Evolutionary conservation across 2,797 vertebrate species (phyloP).

Genomic region (Neopelma chrysocephalum): DNA sequence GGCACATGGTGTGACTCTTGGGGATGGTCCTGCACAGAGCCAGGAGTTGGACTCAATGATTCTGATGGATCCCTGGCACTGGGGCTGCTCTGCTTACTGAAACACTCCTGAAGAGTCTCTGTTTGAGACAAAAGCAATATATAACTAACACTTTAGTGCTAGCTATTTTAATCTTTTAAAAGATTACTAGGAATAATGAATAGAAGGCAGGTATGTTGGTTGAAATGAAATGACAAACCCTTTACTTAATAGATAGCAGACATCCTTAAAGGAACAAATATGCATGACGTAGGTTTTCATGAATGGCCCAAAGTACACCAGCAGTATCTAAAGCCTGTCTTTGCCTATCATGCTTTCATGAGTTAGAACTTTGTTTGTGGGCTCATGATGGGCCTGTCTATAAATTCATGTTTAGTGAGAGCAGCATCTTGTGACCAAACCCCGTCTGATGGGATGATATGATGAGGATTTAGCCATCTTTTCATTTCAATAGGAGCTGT

Average conservation of each 20-base stretch:
- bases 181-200: neutral
- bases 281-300: neutral
- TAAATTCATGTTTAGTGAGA: neutral
- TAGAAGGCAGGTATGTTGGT: neutral
- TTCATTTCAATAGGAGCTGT: neutral
- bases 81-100: neutral
- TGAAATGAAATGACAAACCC: neutral
- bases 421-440: neutral
- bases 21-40: neutral
- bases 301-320: neutral
- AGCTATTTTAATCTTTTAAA: neutral
- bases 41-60: neutral
- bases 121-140: neutral
- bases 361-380: neutral
- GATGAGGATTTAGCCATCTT: neutral
- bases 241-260: neutral
- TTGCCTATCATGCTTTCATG: neutral
- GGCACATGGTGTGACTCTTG: neutral
- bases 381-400: neutral
- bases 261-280: neutral
- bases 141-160: neutral
- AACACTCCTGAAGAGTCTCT: neutral
- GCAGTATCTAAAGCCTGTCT: neutral
- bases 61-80: too few species aligned
- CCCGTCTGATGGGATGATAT: neutral